These are phyloP conservation scores for Vulpes ferrilata DNA, from an alignment of 2,113 vertebrate species.

Conservation along the genomic window DNA sequence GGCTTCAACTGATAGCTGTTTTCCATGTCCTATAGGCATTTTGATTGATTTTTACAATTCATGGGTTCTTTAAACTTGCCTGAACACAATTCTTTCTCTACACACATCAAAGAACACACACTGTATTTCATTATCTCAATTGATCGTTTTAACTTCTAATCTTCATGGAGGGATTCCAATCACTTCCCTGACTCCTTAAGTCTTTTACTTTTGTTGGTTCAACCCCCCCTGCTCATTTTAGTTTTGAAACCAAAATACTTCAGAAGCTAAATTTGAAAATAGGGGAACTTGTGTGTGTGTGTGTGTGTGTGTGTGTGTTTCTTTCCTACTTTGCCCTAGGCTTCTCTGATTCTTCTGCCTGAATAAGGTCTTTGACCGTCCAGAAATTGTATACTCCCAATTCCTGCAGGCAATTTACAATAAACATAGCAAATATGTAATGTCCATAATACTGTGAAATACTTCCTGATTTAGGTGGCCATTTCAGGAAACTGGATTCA, in stretches of 20 bases:
- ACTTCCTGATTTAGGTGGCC: neutral
- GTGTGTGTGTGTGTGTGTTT: neutral
- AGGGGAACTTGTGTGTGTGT: neutral
- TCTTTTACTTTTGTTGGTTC: conserved; percentile 54
- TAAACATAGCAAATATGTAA: neutral
- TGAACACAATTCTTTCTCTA: conserved; percentile 71
- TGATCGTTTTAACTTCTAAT: conserved; percentile 65
- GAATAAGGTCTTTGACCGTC: neutral
- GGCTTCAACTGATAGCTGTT: conserved; percentile 58
- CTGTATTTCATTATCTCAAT: conserved; percentile 78
- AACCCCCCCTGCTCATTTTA: neutral
- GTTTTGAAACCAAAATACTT: neutral
- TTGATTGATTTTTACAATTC: conserved; percentile 77
- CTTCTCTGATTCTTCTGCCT: neutral
- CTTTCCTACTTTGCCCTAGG: neutral
- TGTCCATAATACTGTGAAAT: conserved; percentile 11
- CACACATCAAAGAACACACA: conserved; percentile 58
- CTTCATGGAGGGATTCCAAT: conserved; percentile 57
- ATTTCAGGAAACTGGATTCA: neutral
- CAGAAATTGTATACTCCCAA: neutral
- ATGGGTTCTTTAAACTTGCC: conserved; percentile 65
- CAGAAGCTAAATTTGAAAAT: conserved; percentile 48
- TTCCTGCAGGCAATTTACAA: neutral
- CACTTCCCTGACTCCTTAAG: conserved; percentile 39
- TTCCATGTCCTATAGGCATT: conserved; percentile 65